Evolutionary conservation across 2,888 invertebrate genomes (phyloP), one percentile per base, ranked within the genome.

Genomic region (Tiphia femorata): DNA sequence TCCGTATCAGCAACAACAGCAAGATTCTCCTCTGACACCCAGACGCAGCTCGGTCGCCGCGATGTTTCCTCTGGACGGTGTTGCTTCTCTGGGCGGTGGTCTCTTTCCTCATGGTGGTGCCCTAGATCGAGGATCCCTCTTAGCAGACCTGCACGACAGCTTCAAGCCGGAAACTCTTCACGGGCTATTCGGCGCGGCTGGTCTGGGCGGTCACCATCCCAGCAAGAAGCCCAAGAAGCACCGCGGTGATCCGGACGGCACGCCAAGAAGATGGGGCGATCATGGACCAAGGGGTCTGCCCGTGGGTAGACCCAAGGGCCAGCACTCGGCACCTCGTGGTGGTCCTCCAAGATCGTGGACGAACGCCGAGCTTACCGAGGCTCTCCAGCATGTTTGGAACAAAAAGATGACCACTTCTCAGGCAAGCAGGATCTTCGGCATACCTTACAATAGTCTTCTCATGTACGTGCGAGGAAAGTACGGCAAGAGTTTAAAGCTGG

Each of bases 341-440:
- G 95, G 95, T 8, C 95, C 95, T 8, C 95, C 95, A 0, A 87
- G 95, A 49, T 95, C 95, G 1, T 95, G 95, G 95, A 95, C 95
- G 61, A 95, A 95, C 85, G 93, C 93, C 29, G 95, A 95, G 78
- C 87, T 95, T 47, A 95, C 95, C 47, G 93, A 95, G 84, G 95
- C 95, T 1, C 87, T 95, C 48, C 94, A 94, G 78, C 94, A 95
- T 84, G 95, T 95, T n/a, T 95, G 95, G 95, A 95, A 95, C 84
- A 95, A 95, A 80, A 95, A 94, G 82, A 95, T 95, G 94, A 95
- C 95, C 62, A 95, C 95, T 38, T 94, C 94, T 77, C 94, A 95
- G 84, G 95, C 95, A 7, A 95, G 94, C 19, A 86, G 95, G 62
- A 92, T 95, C 81, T 95, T 94, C 84, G 95, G 95, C 37, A 95